Evolutionary conservation across 2,888 invertebrate species (phyloP).

Genomic region (Spatulosminthurus flaviceps): DNA sequence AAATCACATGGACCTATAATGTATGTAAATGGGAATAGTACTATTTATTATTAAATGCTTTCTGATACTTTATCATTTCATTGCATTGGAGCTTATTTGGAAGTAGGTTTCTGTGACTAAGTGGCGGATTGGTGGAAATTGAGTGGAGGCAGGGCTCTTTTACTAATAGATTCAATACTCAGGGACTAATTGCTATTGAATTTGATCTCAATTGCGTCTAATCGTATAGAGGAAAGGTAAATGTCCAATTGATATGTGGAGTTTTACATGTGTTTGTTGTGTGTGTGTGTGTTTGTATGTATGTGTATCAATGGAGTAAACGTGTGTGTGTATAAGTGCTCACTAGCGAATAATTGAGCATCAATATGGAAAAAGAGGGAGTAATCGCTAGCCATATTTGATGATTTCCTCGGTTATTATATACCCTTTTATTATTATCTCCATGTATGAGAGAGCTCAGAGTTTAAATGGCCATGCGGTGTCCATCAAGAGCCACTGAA

Average conservation of each 20-base stretch:
- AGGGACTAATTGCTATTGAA: no score
- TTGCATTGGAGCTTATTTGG: no score
- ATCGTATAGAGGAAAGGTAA: no score
- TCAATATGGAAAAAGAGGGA: slow-evolving; percentile 3
- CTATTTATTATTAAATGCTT: no score
- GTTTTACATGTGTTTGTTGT: neutral
- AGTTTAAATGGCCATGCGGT: slow-evolving; percentile 25
- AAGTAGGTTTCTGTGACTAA: neutral
- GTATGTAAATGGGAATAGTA: no score
- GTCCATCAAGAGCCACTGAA: slow-evolving; percentile 29
- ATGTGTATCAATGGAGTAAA: neutral
- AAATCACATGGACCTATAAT: no score
- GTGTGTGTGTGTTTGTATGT: neutral
- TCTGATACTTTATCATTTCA: no score
- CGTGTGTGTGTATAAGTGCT: neutral
- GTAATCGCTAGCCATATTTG: slow-evolving; percentile 1
- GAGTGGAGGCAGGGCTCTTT: no score
- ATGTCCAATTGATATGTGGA: no score
- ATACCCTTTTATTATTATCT: slow-evolving; percentile 8
- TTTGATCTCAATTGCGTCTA: no score
- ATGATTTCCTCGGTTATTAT: slow-evolving; percentile 13
- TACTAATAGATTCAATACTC: no score
- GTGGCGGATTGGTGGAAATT: no score
- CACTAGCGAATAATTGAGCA: slow-evolving; percentile 2
- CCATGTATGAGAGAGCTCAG: neutral